These are phyloP conservation scores for Drosophila subsilvestris DNA, from an alignment of 2,888 invertebrate species.

Conservation along the genomic window DNA sequence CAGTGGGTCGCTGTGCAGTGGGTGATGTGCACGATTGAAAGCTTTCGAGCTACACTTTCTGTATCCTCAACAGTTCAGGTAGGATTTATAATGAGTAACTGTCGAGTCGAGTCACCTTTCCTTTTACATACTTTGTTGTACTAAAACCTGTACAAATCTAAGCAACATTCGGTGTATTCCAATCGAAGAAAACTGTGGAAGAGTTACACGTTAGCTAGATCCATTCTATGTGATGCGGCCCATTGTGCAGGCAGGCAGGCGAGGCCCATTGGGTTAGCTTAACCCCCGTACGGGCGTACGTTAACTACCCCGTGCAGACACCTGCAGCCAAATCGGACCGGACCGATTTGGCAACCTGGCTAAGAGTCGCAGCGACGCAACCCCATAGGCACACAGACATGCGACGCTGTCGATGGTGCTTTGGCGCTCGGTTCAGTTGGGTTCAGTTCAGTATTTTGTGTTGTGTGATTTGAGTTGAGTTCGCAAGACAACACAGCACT, in stretches of 20 bases:
- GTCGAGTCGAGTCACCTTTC: too few species aligned
- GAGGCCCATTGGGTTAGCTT: slow-evolving; percentile 1
- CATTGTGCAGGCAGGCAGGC: slow-evolving; percentile 26
- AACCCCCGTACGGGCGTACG: slow-evolving; percentile 10
- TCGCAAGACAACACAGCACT: slow-evolving; percentile 17
- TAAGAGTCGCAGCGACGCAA: slow-evolving; percentile 14
- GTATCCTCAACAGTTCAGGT: too few species aligned
- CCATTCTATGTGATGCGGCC: too few species aligned
- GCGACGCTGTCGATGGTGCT: slow-evolving; percentile 29
- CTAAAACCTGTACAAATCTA: background rate
- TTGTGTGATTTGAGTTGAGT: slow-evolving; percentile 12
- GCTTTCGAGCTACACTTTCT: background rate
- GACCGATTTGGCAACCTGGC: slow-evolving; percentile 41
- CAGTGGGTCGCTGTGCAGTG: slow-evolving; percentile 25
- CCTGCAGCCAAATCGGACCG: slow-evolving; percentile 35
- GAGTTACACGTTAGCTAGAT: background rate
- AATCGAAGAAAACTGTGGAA: too few species aligned
- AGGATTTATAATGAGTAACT: too few species aligned
- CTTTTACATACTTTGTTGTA: too few species aligned
- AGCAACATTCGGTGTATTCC: too few species aligned
- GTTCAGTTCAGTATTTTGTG: slow-evolving; percentile 2
- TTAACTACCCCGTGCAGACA: slow-evolving; percentile 12
- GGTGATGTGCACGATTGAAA: background rate
- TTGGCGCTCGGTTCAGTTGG: slow-evolving; percentile 24
- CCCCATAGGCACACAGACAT: slow-evolving; percentile 19